These are phyloP conservation scores for Azemiops feae DNA, from an alignment of 2,113 vertebrate species.

Conservation along the genomic window DNA sequence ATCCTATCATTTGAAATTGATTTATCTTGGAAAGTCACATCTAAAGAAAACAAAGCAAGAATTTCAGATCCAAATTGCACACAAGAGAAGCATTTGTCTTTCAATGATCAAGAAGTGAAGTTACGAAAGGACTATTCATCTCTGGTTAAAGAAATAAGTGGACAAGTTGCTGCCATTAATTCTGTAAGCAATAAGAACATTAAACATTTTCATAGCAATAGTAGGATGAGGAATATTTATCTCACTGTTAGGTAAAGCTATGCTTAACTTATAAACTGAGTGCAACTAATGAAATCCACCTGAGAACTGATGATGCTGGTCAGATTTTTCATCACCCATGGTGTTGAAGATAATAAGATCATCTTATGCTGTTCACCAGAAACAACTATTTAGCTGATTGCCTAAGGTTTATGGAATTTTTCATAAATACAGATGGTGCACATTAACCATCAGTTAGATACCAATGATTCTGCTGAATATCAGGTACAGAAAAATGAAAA, in stretches of 20 bases:
- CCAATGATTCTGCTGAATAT: slow-evolving; percentile 36
- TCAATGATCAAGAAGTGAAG: slow-evolving; percentile 61
- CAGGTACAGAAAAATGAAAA: slow-evolving; percentile 24
- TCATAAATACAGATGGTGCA: slow-evolving; percentile 44
- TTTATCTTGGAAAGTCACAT: background rate
- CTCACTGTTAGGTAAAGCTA: slow-evolving; percentile 71
- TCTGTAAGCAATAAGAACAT: slow-evolving; percentile 66
- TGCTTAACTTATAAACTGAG: slow-evolving; percentile 76
- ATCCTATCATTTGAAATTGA: slow-evolving; percentile 4
- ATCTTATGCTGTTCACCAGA: slow-evolving; percentile 42
- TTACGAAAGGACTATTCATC: slow-evolving; percentile 69
- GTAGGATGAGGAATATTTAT: slow-evolving; percentile 73
- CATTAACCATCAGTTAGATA: slow-evolving; percentile 17
- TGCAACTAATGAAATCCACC: slow-evolving; percentile 69
- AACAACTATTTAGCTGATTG: slow-evolving; percentile 52
- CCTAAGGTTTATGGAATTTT: slow-evolving; percentile 56
- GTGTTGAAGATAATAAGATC: slow-evolving; percentile 34
- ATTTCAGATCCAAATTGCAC: slow-evolving; percentile 26
- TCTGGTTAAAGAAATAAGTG: slow-evolving; percentile 75
- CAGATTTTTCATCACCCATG: slow-evolving; percentile 56
- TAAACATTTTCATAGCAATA: slow-evolving; percentile 74
- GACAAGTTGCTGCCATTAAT: slow-evolving; percentile 66
- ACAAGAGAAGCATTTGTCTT: slow-evolving; percentile 52
- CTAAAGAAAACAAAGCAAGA: slow-evolving; percentile 33
- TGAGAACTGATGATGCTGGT: slow-evolving; percentile 63